These are phyloP conservation scores for Drosophila watanabei DNA, from an alignment of 1,140 invertebrate species.

Conservation along the genomic window DNA sequence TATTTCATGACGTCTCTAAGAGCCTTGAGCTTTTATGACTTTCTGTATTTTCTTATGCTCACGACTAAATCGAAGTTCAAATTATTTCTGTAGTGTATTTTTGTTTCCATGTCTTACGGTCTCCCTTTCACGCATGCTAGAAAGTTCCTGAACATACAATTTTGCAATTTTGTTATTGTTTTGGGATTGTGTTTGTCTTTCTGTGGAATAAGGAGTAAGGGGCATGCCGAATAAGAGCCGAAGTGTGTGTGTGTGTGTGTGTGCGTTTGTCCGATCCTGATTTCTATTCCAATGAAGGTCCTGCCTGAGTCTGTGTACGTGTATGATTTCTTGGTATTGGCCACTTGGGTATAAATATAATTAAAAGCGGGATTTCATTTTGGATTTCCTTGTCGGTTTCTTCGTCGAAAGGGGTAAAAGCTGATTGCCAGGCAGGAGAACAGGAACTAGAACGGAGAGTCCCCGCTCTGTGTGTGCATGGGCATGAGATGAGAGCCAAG, in stretches of 20 bases:
- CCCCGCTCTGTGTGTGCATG: conserved; percentile 9
- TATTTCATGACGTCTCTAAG: neutral
- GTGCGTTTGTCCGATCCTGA: neutral
- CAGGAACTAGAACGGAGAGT: conserved; percentile 16
- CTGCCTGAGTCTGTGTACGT: conserved; percentile 9
- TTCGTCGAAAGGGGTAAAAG: conserved; percentile 58
- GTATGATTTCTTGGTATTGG: conserved; percentile 49
- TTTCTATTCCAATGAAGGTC: conserved; percentile 12
- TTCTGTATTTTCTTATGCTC: neutral
- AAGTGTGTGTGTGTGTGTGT: neutral
- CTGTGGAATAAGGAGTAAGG: neutral
- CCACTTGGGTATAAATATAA: conserved; percentile 80
- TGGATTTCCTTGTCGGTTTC: conserved; percentile 49
- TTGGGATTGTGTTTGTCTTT: conserved; percentile 34
- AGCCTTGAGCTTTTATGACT: neutral
- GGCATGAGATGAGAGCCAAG: conserved; percentile 41
- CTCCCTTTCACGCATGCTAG: neutral
- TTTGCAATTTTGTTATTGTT: conserved; percentile 34
- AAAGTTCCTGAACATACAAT: conserved; percentile 27
- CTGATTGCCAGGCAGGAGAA: conserved; percentile 48
- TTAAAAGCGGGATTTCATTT: conserved; percentile 71
- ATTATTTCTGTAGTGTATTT: neutral
- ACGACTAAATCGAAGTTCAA: too few species aligned
- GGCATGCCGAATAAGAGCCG: neutral
- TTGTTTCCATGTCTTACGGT: neutral